Percentiles rank a stretch among this genome's conserved stretches.
phyloP scores from a whole-genome alignment of 2,888 invertebrate genomes.

The Furcula furcula region DNA sequence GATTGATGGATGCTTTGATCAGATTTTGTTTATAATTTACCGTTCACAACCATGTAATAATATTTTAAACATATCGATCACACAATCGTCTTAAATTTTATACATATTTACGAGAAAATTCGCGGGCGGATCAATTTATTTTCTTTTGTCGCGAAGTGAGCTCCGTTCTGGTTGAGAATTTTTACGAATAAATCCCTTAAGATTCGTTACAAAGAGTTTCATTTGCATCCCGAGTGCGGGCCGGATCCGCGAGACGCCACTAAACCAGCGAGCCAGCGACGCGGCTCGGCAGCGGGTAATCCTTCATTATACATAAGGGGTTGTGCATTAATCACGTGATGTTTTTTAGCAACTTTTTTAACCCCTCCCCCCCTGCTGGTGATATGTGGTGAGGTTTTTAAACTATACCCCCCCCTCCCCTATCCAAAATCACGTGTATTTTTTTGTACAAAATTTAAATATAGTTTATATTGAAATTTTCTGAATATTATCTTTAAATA shows the following conservation, averaged over 20 bases:
- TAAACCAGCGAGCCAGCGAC: conserved; percentile 11
- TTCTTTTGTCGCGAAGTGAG: conserved; percentile 51
- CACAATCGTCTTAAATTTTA: conserved; percentile 9
- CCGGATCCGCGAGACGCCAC: conserved; percentile 44
- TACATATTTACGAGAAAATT: conserved; percentile 42
- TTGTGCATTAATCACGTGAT: no score
- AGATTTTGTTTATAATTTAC: no score
- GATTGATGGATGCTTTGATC: no score
- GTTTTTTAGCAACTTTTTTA: no score
- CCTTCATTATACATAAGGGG: conserved; percentile 11
- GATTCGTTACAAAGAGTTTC: conserved; percentile 76
- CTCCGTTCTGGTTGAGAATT: conserved; percentile 55
- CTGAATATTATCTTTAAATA: no score
- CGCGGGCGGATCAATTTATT: conserved; percentile 54
- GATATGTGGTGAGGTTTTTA: no score
- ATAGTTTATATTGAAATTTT: no score
- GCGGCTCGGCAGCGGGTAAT: conserved; percentile 9
- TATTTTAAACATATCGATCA: background rate
- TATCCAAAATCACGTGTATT: no score
- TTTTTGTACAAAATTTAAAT: no score
- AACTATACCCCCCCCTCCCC: no score
- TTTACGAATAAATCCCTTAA: conserved; percentile 74
- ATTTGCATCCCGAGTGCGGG: conserved; percentile 65
- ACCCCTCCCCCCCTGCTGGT: no score
- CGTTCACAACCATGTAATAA: no score